Evolutionary conservation across 1,140 invertebrate genomes (phyloP).

Genomic region (Rhynchophorus ferrugineus): DNA sequence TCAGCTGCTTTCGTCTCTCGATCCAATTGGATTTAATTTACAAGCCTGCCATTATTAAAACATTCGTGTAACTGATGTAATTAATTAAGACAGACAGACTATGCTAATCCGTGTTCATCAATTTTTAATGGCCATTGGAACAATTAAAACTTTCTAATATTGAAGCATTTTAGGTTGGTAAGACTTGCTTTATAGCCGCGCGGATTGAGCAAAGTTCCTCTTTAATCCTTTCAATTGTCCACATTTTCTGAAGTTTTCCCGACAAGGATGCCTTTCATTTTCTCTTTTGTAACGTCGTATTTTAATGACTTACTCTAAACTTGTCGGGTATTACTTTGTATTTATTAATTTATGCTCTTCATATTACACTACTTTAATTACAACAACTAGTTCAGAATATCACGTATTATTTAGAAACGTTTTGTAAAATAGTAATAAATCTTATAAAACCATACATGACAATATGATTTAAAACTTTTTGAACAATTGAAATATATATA

Average conservation of each 20-base stretch:
- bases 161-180: constrained; percentile 30
- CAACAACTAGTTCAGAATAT: too few relatives aligned
- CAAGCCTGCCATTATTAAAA: constrained; percentile 16
- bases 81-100: constrained; percentile 30
- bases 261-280: constrained; percentile 20
- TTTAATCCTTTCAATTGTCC: constrained; percentile 34
- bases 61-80: constrained; percentile 24
- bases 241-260: constrained; percentile 29
- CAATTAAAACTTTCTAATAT: constrained; percentile 38
- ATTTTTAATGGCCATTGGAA: constrained; percentile 35
- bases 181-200: constrained; percentile 28
- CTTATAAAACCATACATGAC: too few relatives aligned
- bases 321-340: constrained; percentile 11
- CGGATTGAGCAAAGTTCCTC: constrained; percentile 25
- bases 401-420: too few relatives aligned
- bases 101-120: constrained; percentile 35
- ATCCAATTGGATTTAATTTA: constrained; percentile 23
- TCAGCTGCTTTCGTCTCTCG: constrained; percentile 1
- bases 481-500: too few relatives aligned
- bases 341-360: constrained; percentile 18
- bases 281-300: constrained; percentile 15
- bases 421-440: too few relatives aligned
- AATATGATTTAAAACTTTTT: too few relatives aligned
- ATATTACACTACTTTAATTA: too few relatives aligned
- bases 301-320: constrained; percentile 20